These are phyloP conservation scores for Epinephelus moara DNA, from an alignment of 2,113 vertebrate species.

Conservation along the genomic window DNA sequence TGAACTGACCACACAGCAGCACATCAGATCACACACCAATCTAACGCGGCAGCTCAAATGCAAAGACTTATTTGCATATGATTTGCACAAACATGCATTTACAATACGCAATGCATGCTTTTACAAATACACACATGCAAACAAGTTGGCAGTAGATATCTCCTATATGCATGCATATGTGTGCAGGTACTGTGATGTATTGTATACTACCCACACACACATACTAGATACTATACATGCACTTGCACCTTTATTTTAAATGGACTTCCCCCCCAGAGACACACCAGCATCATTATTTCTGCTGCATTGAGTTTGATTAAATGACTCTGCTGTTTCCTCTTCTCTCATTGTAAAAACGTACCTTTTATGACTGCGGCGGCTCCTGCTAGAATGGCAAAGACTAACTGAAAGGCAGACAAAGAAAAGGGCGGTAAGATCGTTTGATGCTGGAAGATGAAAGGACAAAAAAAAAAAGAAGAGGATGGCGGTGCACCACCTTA, in stretches of 20 bases:
- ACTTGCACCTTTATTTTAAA: slow-evolving; percentile 26
- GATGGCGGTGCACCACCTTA: slow-evolving; percentile 28
- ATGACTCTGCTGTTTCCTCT: slow-evolving; percentile 48
- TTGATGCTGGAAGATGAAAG: slow-evolving; percentile 82
- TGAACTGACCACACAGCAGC: slow-evolving; percentile 44
- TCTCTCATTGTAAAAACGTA: slow-evolving; percentile 66
- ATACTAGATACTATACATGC: not conserved
- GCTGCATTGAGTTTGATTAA: slow-evolving; percentile 62
- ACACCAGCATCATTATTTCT: slow-evolving; percentile 57
- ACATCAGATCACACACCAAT: slow-evolving; percentile 28
- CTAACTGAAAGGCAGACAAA: slow-evolving; percentile 53
- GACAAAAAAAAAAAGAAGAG: slow-evolving; percentile 8
- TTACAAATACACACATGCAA: not conserved
- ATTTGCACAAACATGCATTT: slow-evolving; percentile 18
- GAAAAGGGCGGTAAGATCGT: slow-evolving; percentile 36
- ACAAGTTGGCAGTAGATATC: not conserved
- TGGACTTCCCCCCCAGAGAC: slow-evolving; percentile 7
- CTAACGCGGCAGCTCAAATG: not conserved
- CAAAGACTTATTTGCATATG: not conserved
- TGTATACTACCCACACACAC: not conserved
- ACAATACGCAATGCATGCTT: not conserved
- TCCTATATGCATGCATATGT: not conserved
- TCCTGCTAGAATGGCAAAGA: slow-evolving; percentile 39
- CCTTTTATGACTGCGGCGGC: slow-evolving; percentile 63
- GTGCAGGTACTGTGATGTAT: not conserved